These are phyloP conservation scores for Lydus trimaculatus DNA, from an alignment of 2,888 invertebrate genomes.

Conservation along the genomic window DNA sequence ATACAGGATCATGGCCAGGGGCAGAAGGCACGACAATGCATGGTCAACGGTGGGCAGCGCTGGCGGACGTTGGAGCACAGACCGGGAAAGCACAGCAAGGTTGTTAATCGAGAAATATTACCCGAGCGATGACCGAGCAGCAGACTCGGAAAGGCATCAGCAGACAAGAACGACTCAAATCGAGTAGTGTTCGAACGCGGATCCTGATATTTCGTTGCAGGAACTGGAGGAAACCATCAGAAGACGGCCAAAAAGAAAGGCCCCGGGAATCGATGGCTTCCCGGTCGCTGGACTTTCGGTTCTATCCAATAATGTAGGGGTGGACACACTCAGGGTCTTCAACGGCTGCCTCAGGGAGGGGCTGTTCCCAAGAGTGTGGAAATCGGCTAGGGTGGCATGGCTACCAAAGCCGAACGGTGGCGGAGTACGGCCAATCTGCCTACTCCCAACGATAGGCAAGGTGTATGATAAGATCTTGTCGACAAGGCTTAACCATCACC, in stretches of 20 bases:
- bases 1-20: too few relatives aligned
- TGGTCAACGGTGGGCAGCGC: too few relatives aligned
- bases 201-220: neutral
- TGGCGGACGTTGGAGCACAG: too few relatives aligned
- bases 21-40: too few relatives aligned
- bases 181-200: neutral
- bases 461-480: constrained; percentile 40
- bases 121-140: too few relatives aligned
- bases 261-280: constrained; percentile 27
- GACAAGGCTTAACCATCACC: constrained; percentile 33
- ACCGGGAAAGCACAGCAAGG: too few relatives aligned
- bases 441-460: constrained; percentile 41
- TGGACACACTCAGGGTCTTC: constrained; percentile 19
- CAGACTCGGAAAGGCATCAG: too few relatives aligned
- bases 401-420: constrained; percentile 36
- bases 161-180: too few relatives aligned
- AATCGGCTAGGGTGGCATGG: constrained; percentile 32
- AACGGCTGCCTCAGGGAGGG: constrained; percentile 34
- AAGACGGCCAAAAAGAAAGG: constrained; percentile 24
- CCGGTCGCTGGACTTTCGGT: constrained; percentile 21
- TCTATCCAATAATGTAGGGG: constrained; percentile 10
- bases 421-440: constrained; percentile 40
- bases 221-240: constrained; percentile 10
- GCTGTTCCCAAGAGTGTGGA: constrained; percentile 33
- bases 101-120: too few relatives aligned